Percentiles rank a stretch among this genome's conserved stretches.
Evolutionary conservation across 2,113 vertebrate genomes (phyloP).

Genomic region (Chloropsis cyanopogon): DNA sequence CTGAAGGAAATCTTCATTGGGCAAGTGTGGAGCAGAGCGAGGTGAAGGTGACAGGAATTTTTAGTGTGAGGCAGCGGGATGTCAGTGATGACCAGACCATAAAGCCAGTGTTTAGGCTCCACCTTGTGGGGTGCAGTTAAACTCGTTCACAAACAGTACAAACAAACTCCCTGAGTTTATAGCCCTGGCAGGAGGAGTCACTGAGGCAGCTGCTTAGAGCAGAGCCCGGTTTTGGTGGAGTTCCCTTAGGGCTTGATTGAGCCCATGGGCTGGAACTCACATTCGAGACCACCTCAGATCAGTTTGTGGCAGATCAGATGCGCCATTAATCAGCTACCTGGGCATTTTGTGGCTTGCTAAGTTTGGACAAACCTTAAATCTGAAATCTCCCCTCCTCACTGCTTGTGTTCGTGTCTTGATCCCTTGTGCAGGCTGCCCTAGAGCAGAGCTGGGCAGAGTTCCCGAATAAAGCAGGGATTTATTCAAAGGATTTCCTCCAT

Average conservation of each 20-base stretch:
- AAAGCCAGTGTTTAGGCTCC: background rate
- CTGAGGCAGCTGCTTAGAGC: background rate
- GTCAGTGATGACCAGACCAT: background rate
- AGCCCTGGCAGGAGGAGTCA: background rate
- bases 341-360: background rate
- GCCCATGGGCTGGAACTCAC: background rate
- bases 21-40: rapidly evolving
- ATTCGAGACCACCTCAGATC: background rate
- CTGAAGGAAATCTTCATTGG: background rate
- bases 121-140: background rate
- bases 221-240: background rate
- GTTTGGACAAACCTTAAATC: background rate
- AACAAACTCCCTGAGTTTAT: background rate
- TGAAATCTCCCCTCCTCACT: background rate
- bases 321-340: background rate
- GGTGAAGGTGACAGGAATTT: background rate
- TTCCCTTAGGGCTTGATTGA: rapidly evolving
- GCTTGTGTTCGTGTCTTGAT: background rate
- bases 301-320: background rate
- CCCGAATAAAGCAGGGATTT: background rate
- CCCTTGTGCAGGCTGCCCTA: background rate
- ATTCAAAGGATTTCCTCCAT: background rate
- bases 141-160: background rate
- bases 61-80: background rate
- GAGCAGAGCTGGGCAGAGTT: background rate